Conservation (phyloP, 2,888 invertebrate genomes). For the Caenorhabditis afra region DNA sequence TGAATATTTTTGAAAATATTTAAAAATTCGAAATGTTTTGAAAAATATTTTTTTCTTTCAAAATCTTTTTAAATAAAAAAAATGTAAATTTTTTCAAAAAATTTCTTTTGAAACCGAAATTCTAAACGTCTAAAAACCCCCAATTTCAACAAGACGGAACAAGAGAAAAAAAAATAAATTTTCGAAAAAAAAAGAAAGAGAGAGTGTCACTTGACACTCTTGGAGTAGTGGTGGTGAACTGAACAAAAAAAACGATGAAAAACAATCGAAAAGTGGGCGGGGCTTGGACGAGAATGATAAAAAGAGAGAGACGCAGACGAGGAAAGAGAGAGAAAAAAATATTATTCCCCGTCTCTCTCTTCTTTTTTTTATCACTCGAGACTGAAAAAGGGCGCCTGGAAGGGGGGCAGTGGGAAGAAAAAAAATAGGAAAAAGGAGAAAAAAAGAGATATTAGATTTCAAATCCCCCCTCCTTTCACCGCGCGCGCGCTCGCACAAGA, state of each 20-base stretch:
- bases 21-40: too few relatives aligned
- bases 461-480: slow-evolving; percentile 25
- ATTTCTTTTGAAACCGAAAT: too few relatives aligned
- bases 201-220: too few relatives aligned
- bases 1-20: neutral
- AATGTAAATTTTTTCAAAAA: neutral
- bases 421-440: neutral
- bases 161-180: too few relatives aligned
- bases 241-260: slow-evolving; percentile 6
- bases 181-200: too few relatives aligned
- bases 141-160: too few relatives aligned
- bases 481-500: slow-evolving; percentile 28
- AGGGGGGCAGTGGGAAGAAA: slow-evolving; percentile 6
- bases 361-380: too few relatives aligned
- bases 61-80: neutral
- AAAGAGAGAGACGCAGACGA: neutral
- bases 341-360: too few relatives aligned
- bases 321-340: slow-evolving; percentile 9
- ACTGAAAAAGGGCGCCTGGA: too few relatives aligned
- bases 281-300: too few relatives aligned
- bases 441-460: neutral
- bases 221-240: too few relatives aligned
- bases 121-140: too few relatives aligned
- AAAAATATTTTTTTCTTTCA: neutral
- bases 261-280: neutral